These are phyloP conservation scores for Muscicapa striata DNA, from an alignment of 2,797 vertebrate genomes.

Conservation along the genomic window DNA sequence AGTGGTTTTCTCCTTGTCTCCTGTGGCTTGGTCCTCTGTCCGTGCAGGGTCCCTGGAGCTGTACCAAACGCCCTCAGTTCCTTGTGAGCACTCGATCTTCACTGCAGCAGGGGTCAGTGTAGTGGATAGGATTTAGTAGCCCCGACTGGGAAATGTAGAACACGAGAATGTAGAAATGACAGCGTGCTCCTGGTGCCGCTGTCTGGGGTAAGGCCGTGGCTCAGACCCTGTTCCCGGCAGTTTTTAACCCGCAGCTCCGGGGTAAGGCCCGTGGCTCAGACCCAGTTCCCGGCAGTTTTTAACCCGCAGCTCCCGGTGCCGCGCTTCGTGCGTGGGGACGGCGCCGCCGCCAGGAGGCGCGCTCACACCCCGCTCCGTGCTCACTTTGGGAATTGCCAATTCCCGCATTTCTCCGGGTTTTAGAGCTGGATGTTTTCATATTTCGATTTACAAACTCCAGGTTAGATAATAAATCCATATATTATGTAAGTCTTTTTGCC, in stretches of 20 bases:
- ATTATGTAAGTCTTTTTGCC: background rate
- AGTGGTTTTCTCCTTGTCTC: background rate
- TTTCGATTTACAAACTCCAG: background rate
- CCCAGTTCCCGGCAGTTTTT: background rate
- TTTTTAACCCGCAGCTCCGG: too few relatives aligned
- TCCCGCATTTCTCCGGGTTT: accelerated
- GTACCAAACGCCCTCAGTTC: background rate
- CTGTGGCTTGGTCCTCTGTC: background rate
- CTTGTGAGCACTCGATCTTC: background rate
- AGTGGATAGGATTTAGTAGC: background rate
- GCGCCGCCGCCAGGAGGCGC: background rate
- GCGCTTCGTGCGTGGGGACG: accelerated
- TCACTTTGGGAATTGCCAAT: accelerated
- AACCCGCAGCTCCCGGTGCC: accelerated
- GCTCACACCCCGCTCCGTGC: accelerated
- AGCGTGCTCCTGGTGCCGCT: background rate
- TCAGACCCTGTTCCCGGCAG: background rate
- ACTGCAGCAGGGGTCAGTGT: background rate
- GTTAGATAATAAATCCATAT: accelerated
- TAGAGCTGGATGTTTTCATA: background rate
- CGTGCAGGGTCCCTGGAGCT: background rate
- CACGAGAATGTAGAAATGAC: background rate
- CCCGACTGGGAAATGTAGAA: accelerated
- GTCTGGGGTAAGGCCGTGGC: accelerated
- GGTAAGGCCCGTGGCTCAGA: too few relatives aligned